These are phyloP conservation scores for Rhea americana DNA, from an alignment of 2,113 vertebrate species.

Conservation along the genomic window DNA sequence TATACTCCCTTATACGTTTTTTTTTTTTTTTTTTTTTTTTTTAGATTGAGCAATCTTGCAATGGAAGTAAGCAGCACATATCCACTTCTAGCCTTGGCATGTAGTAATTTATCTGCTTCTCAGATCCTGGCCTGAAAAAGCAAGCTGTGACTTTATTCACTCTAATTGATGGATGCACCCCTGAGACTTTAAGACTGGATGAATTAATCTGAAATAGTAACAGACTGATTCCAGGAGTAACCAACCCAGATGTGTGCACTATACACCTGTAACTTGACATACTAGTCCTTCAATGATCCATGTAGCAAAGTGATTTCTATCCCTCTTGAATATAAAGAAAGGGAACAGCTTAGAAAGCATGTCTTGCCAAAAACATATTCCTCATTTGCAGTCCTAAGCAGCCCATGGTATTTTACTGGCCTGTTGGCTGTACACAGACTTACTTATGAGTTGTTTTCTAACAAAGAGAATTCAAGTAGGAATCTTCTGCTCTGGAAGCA, in stretches of 20 bases:
- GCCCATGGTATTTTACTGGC: neutral
- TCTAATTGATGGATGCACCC: neutral
- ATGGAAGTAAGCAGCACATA: neutral
- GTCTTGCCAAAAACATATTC: neutral
- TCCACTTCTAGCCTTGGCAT: neutral
- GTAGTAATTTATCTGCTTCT: neutral
- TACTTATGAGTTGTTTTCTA: neutral
- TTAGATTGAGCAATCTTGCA: neutral
- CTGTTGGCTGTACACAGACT: neutral
- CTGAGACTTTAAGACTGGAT: neutral
- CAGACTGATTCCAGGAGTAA: neutral
- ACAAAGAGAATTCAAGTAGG: neutral
- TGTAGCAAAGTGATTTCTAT: neutral
- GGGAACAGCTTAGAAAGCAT: neutral
- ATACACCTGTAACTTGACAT: neutral
- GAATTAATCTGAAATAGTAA: neutral
- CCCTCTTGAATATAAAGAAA: neutral
- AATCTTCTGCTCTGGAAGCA: neutral
- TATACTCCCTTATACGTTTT: neutral
- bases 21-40: neutral
- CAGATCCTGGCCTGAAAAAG: neutral
- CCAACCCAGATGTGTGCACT: neutral
- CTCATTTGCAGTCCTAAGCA: neutral
- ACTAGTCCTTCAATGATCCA: neutral
- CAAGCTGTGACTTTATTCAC: neutral